Evolutionary conservation across 1,140 invertebrate genomes (phyloP).

Genomic region (Ephestia elutella): DNA sequence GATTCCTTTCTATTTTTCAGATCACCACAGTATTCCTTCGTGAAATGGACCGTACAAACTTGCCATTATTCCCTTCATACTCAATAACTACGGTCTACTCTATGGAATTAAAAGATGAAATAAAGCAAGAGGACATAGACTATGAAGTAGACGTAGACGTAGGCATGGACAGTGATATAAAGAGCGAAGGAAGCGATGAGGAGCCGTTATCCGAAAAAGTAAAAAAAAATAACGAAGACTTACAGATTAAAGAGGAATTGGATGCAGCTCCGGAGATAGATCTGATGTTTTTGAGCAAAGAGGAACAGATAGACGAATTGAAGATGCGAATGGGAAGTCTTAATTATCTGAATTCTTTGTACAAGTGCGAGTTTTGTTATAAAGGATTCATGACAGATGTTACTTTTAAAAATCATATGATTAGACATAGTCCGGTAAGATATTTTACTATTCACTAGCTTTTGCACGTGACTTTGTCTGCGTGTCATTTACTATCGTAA

Average conservation of each 20-base stretch:
- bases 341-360: conserved; percentile 44
- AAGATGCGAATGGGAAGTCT: conserved; percentile 27
- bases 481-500: too few relatives aligned
- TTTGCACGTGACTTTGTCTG: too few relatives aligned
- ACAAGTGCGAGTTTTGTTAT: conserved; percentile 52
- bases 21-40: conserved; percentile 20
- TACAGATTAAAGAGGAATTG: conserved; percentile 33
- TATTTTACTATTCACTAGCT: too few relatives aligned
- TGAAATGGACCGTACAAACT: conserved; percentile 15
- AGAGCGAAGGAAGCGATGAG: conserved; percentile 14
- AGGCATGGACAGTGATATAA: neutral
- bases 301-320: conserved; percentile 38
- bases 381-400: conserved; percentile 42
- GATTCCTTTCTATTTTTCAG: conserved; percentile 20
- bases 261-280: conserved; percentile 12
- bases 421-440: conserved; percentile 44
- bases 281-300: conserved; percentile 29
- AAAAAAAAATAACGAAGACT: conserved; percentile 9
- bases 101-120: neutral
- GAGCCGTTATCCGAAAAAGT: conserved; percentile 21
- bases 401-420: conserved; percentile 47
- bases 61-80: neutral
- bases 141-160: too few relatives aligned
- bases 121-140: neutral
- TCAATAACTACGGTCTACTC: neutral